Percentiles rank a stretch among this genome's conserved stretches.
Evolutionary conservation across 2,797 vertebrate genomes (phyloP).

Genomic region (Pteronotus mesoamericanus): DNA sequence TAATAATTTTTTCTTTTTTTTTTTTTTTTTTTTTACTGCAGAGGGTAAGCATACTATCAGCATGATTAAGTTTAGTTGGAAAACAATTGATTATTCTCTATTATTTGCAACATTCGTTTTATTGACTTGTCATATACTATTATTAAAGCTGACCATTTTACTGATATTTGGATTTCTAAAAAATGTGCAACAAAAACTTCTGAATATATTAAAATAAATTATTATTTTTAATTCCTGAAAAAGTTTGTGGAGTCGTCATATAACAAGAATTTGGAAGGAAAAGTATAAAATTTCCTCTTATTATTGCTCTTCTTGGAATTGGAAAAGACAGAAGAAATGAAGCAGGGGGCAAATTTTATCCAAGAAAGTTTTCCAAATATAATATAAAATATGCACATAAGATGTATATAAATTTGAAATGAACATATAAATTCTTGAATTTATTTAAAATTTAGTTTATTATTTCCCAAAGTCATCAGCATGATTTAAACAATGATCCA

Average conservation of each 20-base stretch:
- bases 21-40: rapidly evolving
- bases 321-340: neutral
- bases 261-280: neutral
- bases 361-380: neutral
- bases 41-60: conserved; percentile 16
- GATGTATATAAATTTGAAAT: neutral
- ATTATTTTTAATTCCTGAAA: neutral
- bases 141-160: neutral
- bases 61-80: conserved; percentile 57
- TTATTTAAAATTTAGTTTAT: neutral
- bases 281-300: neutral
- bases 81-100: conserved; percentile 61
- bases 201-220: neutral
- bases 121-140: neutral
- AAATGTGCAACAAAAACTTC: neutral
- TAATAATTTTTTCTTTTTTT: too few species aligned
- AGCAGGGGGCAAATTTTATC: neutral
- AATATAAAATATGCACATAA: neutral
- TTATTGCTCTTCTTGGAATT: neutral
- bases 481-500: neutral
- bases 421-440: neutral
- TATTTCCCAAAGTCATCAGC: neutral
- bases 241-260: neutral
- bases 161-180: neutral
- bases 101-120: conserved; percentile 39